These are phyloP conservation scores for Biston betularia DNA, from an alignment of 2,888 invertebrate species.

Conservation along the genomic window DNA sequence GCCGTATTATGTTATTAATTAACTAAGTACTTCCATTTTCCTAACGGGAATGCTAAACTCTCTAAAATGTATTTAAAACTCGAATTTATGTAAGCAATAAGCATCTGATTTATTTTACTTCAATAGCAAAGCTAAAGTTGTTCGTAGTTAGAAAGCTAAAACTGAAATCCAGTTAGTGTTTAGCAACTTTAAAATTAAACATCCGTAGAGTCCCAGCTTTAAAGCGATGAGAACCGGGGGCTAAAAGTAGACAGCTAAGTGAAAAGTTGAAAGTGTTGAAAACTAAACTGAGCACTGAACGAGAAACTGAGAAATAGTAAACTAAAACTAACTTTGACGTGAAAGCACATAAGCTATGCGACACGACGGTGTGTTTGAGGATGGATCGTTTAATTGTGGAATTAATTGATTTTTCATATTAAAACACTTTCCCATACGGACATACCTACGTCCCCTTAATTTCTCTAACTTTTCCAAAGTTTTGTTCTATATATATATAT, in stretches of 20 bases:
- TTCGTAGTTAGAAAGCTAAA: neutral
- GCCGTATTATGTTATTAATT: too few species aligned
- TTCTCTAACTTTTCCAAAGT: too few species aligned
- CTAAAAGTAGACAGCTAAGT: slow-evolving; percentile 18
- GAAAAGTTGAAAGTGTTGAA: slow-evolving; percentile 17
- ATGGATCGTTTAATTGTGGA: too few species aligned
- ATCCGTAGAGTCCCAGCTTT: neutral
- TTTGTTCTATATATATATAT: too few species aligned
- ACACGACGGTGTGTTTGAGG: neutral
- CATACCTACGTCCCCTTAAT: too few species aligned
- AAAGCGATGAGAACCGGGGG: slow-evolving; percentile 10
- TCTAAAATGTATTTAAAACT: neutral
- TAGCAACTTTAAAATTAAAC: slow-evolving; percentile 14
- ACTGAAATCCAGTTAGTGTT: slow-evolving; percentile 5
- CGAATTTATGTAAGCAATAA: neutral
- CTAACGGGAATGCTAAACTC: neutral
- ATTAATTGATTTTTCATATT: too few species aligned
- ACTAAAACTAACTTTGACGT: neutral
- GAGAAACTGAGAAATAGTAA: neutral
- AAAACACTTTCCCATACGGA: too few species aligned
- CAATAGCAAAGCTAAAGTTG: neutral
- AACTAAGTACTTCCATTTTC: too few species aligned
- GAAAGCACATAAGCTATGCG: neutral
- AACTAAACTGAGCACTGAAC: neutral
- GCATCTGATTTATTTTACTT: neutral